Evolutionary conservation across 2,888 invertebrate genomes (phyloP).

Genomic region (Hypena proboscidalis): DNA sequence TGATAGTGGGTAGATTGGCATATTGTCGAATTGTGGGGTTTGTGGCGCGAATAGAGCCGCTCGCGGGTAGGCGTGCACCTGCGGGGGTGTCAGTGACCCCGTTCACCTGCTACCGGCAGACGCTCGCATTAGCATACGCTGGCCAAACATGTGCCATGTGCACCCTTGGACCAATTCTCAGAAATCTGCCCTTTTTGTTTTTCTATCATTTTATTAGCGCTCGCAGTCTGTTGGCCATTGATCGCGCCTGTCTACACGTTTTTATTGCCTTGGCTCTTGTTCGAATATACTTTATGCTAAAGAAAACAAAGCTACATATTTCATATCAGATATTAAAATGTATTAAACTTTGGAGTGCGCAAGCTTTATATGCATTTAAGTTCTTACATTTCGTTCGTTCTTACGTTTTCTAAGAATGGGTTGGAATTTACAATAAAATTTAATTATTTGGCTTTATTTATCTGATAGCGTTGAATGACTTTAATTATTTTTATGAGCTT

Average conservation of each 20-base stretch:
- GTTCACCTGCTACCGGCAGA: slow-evolving; percentile 72
- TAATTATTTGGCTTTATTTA: too few species aligned
- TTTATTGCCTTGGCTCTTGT: not conserved
- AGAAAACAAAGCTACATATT: too few species aligned
- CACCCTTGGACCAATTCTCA: slow-evolving; percentile 35
- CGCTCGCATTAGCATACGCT: slow-evolving; percentile 63
- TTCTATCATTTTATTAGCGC: slow-evolving; percentile 8
- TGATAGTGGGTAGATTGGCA: slow-evolving; percentile 22
- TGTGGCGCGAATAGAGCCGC: slow-evolving; percentile 39
- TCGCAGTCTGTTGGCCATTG: not conserved
- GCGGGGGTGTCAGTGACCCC: slow-evolving; percentile 73
- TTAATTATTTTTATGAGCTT: too few species aligned
- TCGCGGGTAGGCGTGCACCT: slow-evolving; percentile 55
- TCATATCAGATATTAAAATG: too few species aligned
- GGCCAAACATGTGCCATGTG: slow-evolving; percentile 45
- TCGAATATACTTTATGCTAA: not conserved
- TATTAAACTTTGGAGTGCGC: too few species aligned
- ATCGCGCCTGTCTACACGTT: not conserved
- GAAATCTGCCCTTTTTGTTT: slow-evolving; percentile 6
- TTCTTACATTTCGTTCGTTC: too few species aligned
- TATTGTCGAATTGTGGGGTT: slow-evolving; percentile 23
- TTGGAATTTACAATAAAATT: too few species aligned
- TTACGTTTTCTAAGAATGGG: too few species aligned
- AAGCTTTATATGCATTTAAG: too few species aligned
- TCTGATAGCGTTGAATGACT: too few species aligned